Evolutionary conservation across 92 coral and sea anemone species (phyloP), one percentile per base, ranked within the genome.

Genomic region (Epizoanthus fatuus): DNA sequence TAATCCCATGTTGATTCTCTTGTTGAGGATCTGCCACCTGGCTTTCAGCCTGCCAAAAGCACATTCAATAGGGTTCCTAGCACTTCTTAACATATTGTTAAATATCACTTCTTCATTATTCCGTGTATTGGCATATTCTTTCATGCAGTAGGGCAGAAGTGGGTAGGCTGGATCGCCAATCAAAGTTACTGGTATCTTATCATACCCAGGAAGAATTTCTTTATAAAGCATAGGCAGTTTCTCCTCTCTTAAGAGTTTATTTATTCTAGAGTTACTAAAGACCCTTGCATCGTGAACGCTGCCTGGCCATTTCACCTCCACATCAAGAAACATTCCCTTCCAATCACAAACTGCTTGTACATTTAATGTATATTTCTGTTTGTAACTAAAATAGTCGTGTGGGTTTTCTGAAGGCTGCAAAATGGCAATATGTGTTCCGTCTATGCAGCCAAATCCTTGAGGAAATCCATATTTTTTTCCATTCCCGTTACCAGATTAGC

Each of bases 121-220:
- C 22, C 65, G 64, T 15, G 68, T 10, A 59, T 49, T 63, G 15
- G 89, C 64, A 76, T 79, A 92, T 68, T 88, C 90, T 68, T 88
- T 92, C 92, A 88, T 91, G 56, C 86, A 83, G 55, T 91, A 88
- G 5, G 89, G 94, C 78, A 91, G 65, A 9, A 91, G 53, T 5
- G 92, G 86, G 53, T 91, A 87, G 19, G 86, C 92, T 47, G 92
- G 94, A 78, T 91, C 94, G n/a, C 89, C 92, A 2, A 91, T 68
- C 71, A 88, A 52, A 35, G 76, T 69, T 29, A 86, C 92, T 5
- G 89, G 90, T 11, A 92, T 71, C 63, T 91, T 93, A 74, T 93
- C 94, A 55, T 63, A 74, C 40, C 91, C 93, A 2, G 92, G 83
- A 19, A 93, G 78, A 69, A 88, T 29, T 49, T 49, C 71, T 80